Conservation (phyloP, 1,140 invertebrate genomes). For the Sweltsa coloradensis region DNA sequence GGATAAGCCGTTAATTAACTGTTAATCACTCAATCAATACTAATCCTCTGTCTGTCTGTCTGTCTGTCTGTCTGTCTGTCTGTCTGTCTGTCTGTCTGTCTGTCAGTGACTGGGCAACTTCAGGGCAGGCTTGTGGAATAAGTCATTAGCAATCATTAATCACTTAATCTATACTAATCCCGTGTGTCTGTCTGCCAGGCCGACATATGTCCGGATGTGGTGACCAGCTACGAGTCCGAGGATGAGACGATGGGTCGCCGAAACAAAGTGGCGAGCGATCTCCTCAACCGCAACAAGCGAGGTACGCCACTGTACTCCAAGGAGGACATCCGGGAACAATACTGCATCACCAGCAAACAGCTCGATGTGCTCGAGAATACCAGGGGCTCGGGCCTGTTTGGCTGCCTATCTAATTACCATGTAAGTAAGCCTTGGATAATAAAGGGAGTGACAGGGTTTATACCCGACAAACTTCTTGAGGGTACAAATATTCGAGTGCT, state of each 20-base stretch:
- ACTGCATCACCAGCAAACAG: constrained; percentile 84
- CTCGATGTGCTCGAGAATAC: constrained; percentile 69
- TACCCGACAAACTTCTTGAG: too few relatives aligned
- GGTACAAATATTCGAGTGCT: too few relatives aligned
- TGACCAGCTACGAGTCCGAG: constrained; percentile 7
- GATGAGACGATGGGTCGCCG: constrained; percentile 8
- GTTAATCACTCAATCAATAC: neutral
- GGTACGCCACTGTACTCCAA: constrained; percentile 67
- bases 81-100: neutral
- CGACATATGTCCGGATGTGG: constrained; percentile 2
- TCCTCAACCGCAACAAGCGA: constrained; percentile 9
- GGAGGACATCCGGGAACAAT: constrained; percentile 79
- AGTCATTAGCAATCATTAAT: too few relatives aligned
- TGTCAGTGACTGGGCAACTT: neutral
- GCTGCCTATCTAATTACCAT: constrained; percentile 67
- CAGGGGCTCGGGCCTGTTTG: constrained; percentile 59
- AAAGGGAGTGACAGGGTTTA: too few relatives aligned
- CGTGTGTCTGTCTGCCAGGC: constrained; percentile 7
- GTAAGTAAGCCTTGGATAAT: too few relatives aligned
- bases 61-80: constrained; percentile 1
- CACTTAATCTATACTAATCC: too few relatives aligned
- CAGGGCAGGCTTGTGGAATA: neutral
- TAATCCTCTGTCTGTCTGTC: too few relatives aligned
- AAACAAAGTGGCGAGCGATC: neutral
- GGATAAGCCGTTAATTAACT: neutral